Evolutionary conservation across 2,797 vertebrate species (phyloP), one percentile per base, ranked within the genome.

Genomic region (Myioborus miniatus): DNA sequence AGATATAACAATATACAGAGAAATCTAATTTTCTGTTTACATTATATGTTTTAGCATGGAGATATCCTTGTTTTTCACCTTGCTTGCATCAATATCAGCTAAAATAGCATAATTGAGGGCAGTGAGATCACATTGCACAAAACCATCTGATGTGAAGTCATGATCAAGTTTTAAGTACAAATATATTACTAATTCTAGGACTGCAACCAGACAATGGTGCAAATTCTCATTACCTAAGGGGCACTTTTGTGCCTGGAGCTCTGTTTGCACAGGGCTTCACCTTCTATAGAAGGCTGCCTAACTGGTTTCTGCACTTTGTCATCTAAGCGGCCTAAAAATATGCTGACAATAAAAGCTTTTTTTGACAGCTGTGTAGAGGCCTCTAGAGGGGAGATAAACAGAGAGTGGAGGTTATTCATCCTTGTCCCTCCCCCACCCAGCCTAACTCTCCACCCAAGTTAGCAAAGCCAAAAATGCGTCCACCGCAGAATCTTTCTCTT

Each of bases 271-370:
- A 83, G 63, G 36, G 26, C 12, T 89, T 85, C 6, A 8, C 67
- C 53, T 83, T 63, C 52, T 58, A 5, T 6, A 82, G 83, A 49
- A 89, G 69, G 78, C 67, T 94, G 94, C 63, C 78, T 87, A 64
- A 93, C 91, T 80, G 83, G 86, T 92, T 95, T 86, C 96, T 97
- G 96, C 62, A 89, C 85, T 95, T 94, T 67, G 80, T 96, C 93
- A 86, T 87, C 49, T 64, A 87, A 91, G 83, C 64, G 68, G 55
- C 75, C 93, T 94, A 93, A 95, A 96, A 96, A 96, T 87, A 94
- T 95, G 88, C 69, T 94, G 96, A 95, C 93, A 97, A 94, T 86
- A 96, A 95, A 90, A 93, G 83, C 63, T 88, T 86, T 92, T 95
- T 94, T 69, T 94, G 86, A 96, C 86, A 87, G 90, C 90, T 91